These are phyloP conservation scores for Heliconius ismenius DNA, from an alignment of 2,888 invertebrate genomes.

Conservation along the genomic window DNA sequence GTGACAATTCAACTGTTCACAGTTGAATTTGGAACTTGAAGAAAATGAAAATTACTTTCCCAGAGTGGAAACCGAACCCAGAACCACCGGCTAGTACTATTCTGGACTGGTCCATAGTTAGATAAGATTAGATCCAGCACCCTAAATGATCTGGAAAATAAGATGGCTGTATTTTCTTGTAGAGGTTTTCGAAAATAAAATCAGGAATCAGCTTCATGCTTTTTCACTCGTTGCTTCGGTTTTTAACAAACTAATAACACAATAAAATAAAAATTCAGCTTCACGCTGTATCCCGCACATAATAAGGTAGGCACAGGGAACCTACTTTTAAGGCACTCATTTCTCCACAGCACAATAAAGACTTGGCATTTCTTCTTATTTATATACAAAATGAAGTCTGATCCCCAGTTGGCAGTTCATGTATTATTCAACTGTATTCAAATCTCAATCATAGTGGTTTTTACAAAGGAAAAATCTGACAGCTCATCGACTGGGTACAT, in stretches of 20 bases:
- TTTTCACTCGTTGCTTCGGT: background rate
- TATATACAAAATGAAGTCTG: slow-evolving; percentile 6
- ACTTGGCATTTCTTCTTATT: background rate
- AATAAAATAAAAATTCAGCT: too few relatives aligned
- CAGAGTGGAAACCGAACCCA: too few relatives aligned
- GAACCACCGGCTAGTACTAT: background rate
- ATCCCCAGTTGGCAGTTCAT: slow-evolving; percentile 13
- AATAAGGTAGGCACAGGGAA: too few relatives aligned
- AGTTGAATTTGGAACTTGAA: too few relatives aligned
- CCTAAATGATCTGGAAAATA: background rate
- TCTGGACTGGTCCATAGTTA: background rate
- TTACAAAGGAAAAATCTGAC: slow-evolving; percentile 10
- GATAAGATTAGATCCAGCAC: background rate
- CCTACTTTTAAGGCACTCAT: too few relatives aligned
- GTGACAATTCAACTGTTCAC: too few relatives aligned
- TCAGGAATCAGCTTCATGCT: background rate
- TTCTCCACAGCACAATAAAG: background rate
- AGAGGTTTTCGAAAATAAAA: background rate
- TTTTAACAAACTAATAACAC: too few relatives aligned
- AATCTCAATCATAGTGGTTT: slow-evolving; percentile 10
- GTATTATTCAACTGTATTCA: slow-evolving; percentile 22
- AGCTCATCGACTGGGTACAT: background rate
- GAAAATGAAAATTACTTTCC: too few relatives aligned
- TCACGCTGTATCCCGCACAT: too few relatives aligned
- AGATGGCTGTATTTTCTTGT: background rate